These are phyloP conservation scores for Arion vulgaris DNA, from an alignment of 1,140 invertebrate species.

Conservation along the genomic window DNA sequence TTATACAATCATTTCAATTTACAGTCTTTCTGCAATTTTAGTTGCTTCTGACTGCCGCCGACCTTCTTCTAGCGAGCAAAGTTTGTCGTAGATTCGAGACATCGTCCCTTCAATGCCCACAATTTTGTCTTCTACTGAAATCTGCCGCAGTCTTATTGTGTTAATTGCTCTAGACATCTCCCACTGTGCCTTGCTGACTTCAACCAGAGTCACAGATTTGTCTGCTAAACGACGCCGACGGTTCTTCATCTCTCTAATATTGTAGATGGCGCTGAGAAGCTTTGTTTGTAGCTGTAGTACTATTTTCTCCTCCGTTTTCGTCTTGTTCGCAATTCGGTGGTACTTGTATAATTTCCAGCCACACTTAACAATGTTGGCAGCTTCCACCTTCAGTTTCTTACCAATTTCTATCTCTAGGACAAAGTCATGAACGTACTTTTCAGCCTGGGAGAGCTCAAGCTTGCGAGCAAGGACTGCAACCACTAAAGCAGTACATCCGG, in stretches of 20 bases:
- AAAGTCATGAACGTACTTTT: conserved; percentile 72
- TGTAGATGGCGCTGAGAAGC: conserved; percentile 65
- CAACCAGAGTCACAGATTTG: conserved; percentile 64
- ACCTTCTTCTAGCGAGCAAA: conserved; percentile 27
- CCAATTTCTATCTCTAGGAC: conserved; percentile 69
- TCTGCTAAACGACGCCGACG: conserved; percentile 64
- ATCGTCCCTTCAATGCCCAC: conserved; percentile 48
- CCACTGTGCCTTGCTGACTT: conserved; percentile 62
- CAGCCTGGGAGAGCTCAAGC: conserved; percentile 68
- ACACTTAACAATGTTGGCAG: conserved; percentile 67
- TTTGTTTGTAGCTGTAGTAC: conserved; percentile 59
- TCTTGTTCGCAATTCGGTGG: conserved; percentile 45
- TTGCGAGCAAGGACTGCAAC: conserved; percentile 70
- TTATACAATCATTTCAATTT: too few relatives aligned
- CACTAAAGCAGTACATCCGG: conserved; percentile 71
- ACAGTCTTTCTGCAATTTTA: too few relatives aligned
- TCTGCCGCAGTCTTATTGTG: conserved; percentile 51
- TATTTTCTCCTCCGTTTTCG: conserved; percentile 34
- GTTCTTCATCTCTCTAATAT: conserved; percentile 67
- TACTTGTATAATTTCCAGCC: conserved; percentile 69
- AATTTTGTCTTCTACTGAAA: conserved; percentile 59
- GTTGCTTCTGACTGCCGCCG: too few relatives aligned
- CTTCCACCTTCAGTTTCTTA: conserved; percentile 65
- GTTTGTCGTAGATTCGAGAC: conserved; percentile 44
- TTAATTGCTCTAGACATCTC: conserved; percentile 47